Conservation (phyloP, 2,888 invertebrate species). For the Buathra laborator region DNA sequence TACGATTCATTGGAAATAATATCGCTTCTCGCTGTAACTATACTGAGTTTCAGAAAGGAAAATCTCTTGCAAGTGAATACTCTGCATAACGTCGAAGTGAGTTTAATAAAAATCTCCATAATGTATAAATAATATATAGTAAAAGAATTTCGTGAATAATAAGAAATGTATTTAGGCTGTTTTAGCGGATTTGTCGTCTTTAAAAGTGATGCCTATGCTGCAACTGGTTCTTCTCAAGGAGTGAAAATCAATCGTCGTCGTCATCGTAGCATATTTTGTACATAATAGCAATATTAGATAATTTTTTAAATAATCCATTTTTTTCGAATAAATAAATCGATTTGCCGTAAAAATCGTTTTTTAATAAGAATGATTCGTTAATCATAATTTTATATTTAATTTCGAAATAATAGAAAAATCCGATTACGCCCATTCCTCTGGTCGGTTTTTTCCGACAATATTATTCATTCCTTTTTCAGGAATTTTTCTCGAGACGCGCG, state of each 20-base stretch:
- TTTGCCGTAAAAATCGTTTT: background rate
- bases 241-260: conserved; percentile 75
- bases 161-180: conserved; percentile 87
- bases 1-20: conserved; percentile 97
- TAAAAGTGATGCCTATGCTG: conserved; percentile 93
- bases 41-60: conserved; percentile 94
- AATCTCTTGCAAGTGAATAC: conserved; percentile 92
- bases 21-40: conserved; percentile 93
- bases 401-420: background rate
- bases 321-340: background rate
- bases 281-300: conserved; percentile 12
- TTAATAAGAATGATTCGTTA: too few species aligned
- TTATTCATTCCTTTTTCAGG: too few species aligned
- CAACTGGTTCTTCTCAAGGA: conserved; percentile 92
- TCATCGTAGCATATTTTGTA: conserved; percentile 4
- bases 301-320: background rate
- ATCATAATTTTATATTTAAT: too few species aligned
- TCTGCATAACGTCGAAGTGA: conserved; percentile 91
- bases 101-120: conserved; percentile 28
- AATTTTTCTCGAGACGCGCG: background rate
- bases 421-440: too few species aligned
- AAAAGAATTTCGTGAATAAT: background rate
- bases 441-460: too few species aligned
- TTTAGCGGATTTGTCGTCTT: conserved; percentile 94
- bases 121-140: background rate